These are phyloP conservation scores for Astyanax mexicanus DNA, from an alignment of 2,797 vertebrate species.

Conservation along the genomic window DNA sequence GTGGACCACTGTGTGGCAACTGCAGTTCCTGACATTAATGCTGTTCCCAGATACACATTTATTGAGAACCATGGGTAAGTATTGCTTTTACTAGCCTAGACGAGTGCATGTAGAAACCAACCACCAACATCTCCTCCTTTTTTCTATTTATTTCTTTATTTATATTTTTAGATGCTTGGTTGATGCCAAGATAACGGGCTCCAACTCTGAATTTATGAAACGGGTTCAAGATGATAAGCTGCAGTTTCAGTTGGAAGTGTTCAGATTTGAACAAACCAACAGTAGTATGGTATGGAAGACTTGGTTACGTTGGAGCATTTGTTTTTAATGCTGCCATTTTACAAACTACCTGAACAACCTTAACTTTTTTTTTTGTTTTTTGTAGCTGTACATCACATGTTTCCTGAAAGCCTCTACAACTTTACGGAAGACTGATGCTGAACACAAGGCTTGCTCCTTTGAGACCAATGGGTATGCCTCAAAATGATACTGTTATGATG, in stretches of 20 bases:
- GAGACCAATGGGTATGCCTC: conserved; percentile 53
- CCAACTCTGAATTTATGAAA: conserved; percentile 64
- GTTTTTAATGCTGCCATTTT: no score
- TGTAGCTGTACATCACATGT: conserved; percentile 77
- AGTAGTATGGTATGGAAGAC: conserved; percentile 63
- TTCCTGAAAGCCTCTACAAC: conserved; percentile 67
- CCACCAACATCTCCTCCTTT: rapidly evolving
- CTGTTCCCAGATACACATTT: conserved; percentile 10
- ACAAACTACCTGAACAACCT: no score
- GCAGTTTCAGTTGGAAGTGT: conserved; percentile 73
- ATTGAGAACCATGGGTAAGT: conserved; percentile 45
- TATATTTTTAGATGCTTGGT: conserved; percentile 74
- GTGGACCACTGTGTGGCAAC: conserved; percentile 57
- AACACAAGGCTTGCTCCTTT: conserved; percentile 75
- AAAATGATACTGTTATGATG: not conserved
- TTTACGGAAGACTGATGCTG: not conserved
- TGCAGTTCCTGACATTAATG: conserved; percentile 57
- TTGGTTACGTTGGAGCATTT: no score
- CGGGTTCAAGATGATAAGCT: conserved; percentile 62
- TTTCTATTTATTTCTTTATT: no score
- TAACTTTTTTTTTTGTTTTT: no score
- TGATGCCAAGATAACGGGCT: conserved; percentile 68
- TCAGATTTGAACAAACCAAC: conserved; percentile 65
- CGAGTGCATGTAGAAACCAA: not conserved
- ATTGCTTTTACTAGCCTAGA: not conserved